Evolutionary conservation across 64 coral and sea anemone genomes (phyloP).

Genomic region (Montipora foliosa): DNA sequence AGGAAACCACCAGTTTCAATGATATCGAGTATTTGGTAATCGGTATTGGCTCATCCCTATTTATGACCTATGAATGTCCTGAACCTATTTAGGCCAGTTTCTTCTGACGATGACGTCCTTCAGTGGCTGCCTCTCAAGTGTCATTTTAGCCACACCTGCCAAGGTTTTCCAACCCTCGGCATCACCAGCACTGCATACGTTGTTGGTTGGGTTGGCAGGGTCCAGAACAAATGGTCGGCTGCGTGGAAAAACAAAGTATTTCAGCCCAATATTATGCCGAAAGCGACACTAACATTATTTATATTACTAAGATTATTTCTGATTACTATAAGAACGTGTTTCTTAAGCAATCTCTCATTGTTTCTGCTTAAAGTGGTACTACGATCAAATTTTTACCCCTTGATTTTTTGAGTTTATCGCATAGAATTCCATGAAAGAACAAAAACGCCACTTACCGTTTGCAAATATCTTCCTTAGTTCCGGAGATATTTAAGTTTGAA

Average conservation of each 20-base stretch:
- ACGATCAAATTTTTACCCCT: too few relatives aligned
- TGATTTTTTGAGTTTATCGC: too few relatives aligned
- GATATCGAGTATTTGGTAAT: neutral
- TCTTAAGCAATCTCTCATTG: neutral
- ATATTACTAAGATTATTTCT: neutral
- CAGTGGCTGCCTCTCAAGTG: neutral
- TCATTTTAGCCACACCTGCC: neutral
- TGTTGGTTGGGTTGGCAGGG: constrained; percentile 76
- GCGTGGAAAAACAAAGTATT: neutral
- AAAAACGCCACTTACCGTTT: too few relatives aligned
- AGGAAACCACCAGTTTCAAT: neutral
- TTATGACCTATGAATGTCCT: neutral
- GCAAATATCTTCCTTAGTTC: too few relatives aligned
- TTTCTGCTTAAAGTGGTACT: neutral
- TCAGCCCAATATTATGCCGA: neutral
- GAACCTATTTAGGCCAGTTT: neutral
- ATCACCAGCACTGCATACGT: constrained; percentile 46
- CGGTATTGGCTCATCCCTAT: neutral
- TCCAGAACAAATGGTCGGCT: constrained; percentile 57
- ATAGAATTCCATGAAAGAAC: too few relatives aligned
- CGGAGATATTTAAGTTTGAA: too few relatives aligned
- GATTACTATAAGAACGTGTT: neutral
- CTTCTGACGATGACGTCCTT: neutral
- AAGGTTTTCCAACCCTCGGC: neutral
- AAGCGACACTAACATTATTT: neutral